Percentiles rank a stretch among this genome's conserved stretches.
These are phyloP conservation scores for Cuniculus paca DNA, from an alignment of 2,797 vertebrate species.

Conservation along the genomic window DNA sequence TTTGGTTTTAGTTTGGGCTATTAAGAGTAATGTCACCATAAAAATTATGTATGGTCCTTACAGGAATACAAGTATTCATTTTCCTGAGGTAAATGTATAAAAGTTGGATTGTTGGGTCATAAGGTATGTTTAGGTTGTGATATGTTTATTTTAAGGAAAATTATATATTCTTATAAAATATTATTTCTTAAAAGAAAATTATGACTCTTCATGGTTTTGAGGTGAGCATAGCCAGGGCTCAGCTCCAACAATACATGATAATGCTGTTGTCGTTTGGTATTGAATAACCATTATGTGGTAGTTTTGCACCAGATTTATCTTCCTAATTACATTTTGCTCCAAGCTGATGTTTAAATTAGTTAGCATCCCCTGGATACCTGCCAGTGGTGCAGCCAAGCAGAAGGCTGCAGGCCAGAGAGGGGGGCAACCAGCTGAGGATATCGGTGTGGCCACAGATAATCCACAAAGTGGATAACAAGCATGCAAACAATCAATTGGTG, in stretches of 20 bases:
- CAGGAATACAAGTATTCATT: conserved; percentile 31
- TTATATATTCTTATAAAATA: not conserved
- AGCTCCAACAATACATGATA: not conserved
- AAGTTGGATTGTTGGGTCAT: not conserved
- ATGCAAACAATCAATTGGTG: not conserved
- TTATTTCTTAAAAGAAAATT: not conserved
- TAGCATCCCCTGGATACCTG: not conserved
- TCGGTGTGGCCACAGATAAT: conserved; percentile 15
- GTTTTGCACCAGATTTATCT: conserved; percentile 62
- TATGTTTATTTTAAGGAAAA: conserved; percentile 28
- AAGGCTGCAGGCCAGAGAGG: conserved; percentile 1
- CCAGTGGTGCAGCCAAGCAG: not conserved
- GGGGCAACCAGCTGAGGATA: not conserved
- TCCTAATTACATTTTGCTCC: conserved; percentile 63
- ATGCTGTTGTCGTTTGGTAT: conserved; percentile 5
- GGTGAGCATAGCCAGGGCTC: not conserved
- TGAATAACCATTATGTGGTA: not conserved
- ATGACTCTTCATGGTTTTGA: not conserved
- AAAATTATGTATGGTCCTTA: not conserved
- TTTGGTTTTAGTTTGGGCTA: not conserved
- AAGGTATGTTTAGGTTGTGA: not conserved
- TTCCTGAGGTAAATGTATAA: not conserved
- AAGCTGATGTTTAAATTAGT: conserved; percentile 61
- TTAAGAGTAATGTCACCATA: not conserved
- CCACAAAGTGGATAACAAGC: conserved; percentile 59